phyloP scores from a whole-genome alignment of 2,113 vertebrate species.

The Pedetes capensis region DNA sequence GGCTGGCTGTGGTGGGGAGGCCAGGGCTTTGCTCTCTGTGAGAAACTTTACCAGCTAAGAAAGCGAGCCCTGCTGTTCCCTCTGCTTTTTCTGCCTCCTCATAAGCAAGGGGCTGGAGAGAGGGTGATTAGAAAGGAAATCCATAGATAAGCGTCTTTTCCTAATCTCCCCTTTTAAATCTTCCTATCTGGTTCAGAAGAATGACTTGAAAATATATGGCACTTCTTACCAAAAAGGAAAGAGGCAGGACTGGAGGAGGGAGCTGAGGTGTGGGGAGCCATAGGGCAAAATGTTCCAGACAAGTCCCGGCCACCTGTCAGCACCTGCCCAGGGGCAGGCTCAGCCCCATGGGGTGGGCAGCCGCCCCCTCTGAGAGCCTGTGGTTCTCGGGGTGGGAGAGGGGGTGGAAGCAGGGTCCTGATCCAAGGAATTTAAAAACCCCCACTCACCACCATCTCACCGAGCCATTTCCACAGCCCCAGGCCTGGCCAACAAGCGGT shows the following conservation, averaged over 20 bases:
- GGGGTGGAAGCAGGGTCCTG: not conserved
- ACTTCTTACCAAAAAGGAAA: not conserved
- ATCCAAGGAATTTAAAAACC: not conserved
- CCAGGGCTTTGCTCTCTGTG: not conserved
- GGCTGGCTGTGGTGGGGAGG: not conserved
- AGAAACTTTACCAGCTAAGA: not conserved
- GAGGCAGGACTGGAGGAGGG: not conserved
- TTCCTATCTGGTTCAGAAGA: not conserved
- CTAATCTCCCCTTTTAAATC: not conserved
- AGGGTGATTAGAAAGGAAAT: not conserved
- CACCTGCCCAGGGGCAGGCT: not conserved
- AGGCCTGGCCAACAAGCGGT: not conserved
- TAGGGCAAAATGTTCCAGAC: not conserved
- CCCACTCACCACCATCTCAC: not conserved
- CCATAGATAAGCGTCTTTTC: rapidly evolving
- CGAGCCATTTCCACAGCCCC: not conserved
- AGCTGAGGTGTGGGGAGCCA: not conserved
- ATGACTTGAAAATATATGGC: not conserved
- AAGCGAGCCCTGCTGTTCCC: not conserved
- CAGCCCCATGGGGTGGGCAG: not conserved
- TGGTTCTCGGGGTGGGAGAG: not conserved
- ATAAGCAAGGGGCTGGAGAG: not conserved
- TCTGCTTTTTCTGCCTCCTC: not conserved
- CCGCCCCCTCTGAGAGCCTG: rapidly evolving
- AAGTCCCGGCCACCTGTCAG: not conserved